Evolutionary conservation across 2,113 vertebrate genomes (phyloP).

Genomic region (Callorhinus ursinus): DNA sequence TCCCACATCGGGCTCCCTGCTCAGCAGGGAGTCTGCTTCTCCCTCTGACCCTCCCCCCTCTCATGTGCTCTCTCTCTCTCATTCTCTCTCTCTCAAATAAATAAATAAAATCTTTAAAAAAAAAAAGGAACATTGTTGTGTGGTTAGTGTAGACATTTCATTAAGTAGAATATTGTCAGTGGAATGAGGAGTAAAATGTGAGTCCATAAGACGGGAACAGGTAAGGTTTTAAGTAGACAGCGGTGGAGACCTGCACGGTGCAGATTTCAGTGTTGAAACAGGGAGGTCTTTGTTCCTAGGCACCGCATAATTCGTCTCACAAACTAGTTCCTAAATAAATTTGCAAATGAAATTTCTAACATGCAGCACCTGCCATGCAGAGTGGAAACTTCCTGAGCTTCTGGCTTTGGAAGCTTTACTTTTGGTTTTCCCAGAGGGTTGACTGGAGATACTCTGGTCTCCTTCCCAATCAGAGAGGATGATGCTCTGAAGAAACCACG

Average conservation of each 20-base stretch:
- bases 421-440: not conserved
- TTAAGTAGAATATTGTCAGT: not conserved
- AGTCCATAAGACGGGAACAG: not conserved
- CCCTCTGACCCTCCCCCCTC: too few relatives aligned
- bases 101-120: too few relatives aligned
- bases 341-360: not conserved
- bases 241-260: not conserved
- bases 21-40: too few relatives aligned
- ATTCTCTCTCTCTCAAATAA: too few relatives aligned
- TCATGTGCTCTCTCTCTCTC: too few relatives aligned
- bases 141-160: slow-evolving; percentile 30
- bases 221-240: not conserved
- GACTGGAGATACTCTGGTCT: not conserved
- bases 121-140: not conserved
- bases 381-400: not conserved
- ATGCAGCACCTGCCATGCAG: not conserved
- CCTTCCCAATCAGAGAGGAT: too few relatives aligned
- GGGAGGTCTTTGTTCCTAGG: not conserved
- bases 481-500: rapidly evolving
- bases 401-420: not conserved
- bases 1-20: too few relatives aligned
- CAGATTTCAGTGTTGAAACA: not conserved
- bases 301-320: not conserved
- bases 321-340: slow-evolving; percentile 41
- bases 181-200: not conserved